Evolutionary conservation across 1,140 invertebrate species (phyloP).

Genomic region (Pseudomyrmex concolor): DNA sequence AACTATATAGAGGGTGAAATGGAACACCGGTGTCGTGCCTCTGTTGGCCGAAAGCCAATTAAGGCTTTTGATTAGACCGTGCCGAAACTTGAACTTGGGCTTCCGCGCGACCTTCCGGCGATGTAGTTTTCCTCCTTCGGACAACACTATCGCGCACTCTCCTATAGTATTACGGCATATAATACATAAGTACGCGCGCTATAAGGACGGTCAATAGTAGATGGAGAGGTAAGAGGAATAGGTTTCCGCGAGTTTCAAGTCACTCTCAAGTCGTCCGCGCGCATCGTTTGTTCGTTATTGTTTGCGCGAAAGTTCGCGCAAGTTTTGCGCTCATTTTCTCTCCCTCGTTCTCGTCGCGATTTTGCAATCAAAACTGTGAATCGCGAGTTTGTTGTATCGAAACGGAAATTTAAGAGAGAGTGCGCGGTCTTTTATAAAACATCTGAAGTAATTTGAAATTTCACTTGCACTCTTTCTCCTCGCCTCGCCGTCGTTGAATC

Average conservation of each 20-base stretch:
- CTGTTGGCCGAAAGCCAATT: slow-evolving; percentile 69
- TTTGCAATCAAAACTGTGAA: not conserved
- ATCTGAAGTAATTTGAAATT: too few relatives aligned
- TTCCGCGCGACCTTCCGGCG: slow-evolving; percentile 58
- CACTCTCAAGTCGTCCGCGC: not conserved
- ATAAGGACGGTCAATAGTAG: slow-evolving; percentile 48
- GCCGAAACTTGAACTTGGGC: slow-evolving; percentile 61
- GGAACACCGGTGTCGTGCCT: slow-evolving; percentile 42
- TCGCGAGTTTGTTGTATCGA: not conserved
- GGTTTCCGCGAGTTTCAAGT: slow-evolving; percentile 48
- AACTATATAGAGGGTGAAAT: slow-evolving; percentile 57
- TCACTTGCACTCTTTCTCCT: too few relatives aligned
- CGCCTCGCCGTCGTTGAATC: not conserved
- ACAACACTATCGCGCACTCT: slow-evolving; percentile 48
- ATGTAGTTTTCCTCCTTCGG: slow-evolving; percentile 10
- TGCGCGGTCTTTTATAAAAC: too few relatives aligned
- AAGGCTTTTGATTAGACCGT: slow-evolving; percentile 72
- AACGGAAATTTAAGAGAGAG: too few relatives aligned
- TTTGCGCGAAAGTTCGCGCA: slow-evolving; percentile 15
- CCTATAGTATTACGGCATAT: not conserved
- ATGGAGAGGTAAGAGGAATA: not conserved
- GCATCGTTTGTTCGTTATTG: not conserved
- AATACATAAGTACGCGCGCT: not conserved
- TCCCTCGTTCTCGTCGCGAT: not conserved
- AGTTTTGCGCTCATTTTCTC: not conserved